Evolutionary conservation across 1,140 invertebrate genomes (phyloP), one percentile per base, ranked within the genome.

Genomic region (Luehdorfia chinensis): DNA sequence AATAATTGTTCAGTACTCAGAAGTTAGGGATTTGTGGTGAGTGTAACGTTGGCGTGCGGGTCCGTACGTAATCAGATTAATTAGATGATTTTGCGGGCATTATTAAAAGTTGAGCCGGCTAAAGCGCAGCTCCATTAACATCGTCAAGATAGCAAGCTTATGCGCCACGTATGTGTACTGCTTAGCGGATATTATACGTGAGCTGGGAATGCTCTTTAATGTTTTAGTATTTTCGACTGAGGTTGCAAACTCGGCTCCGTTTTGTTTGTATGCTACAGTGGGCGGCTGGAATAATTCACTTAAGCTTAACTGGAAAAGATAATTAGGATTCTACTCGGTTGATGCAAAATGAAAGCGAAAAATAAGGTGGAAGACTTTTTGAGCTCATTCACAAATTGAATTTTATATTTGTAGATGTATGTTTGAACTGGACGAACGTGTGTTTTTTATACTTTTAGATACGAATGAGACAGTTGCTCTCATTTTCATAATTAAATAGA

Each of bases 221-320:
- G 79, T 83, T 84, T 83, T 79, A 84, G 79, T 78, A 84, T 83
- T 84, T 86, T 83, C 71, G 75, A 86, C 79, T 86, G 78, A 83
- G 76, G 79, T 83, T 86, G 83, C 72, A 75, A 86, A 77, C 76
- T 83, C 71, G 46, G 61, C 55, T 59, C 76, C 62, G 79, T 84
- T 86, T 76, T 86, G 79, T 86, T 80, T 83, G 77, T 72, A 68
- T 76, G 65, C 79, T 73, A 84, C 77, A 75, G 76, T 83, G 79
- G 79, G 79, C 76, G 75, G 71, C 75, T 65, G 60, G 75, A 84
- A 84, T 86, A 86, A 86, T 86, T 86, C 79, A 86, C 79, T 86
- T 84, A 86, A 84, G 81, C 76, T 86, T 84, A 84, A 86, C 83
- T 84, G 76, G 78, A 67, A 86, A 84, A 84, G 83, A 86, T 86